These are phyloP conservation scores for Erinaceus europaeus DNA, from an alignment of 2,113 vertebrate species.

Conservation along the genomic window DNA sequence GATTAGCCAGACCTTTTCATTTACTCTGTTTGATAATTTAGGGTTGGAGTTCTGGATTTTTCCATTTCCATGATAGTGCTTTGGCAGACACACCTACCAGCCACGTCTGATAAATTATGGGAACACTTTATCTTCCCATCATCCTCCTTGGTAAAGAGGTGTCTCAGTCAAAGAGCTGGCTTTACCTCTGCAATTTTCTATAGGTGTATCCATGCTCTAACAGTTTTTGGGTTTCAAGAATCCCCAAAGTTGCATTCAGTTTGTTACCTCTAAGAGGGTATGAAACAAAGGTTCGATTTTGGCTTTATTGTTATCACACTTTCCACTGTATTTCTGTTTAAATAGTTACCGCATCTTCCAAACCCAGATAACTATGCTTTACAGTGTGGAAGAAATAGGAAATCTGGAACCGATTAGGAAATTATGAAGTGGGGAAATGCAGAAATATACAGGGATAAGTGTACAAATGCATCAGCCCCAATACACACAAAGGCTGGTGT, in stretches of 20 bases:
- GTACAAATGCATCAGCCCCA: conserved; percentile 59
- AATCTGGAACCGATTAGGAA: conserved; percentile 81
- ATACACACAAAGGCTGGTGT: conserved; percentile 59
- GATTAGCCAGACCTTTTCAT: conserved; percentile 81
- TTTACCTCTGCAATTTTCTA: background rate
- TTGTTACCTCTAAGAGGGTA: conserved; percentile 24
- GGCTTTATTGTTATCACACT: conserved; percentile 61
- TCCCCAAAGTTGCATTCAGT: background rate
- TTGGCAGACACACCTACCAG: conserved; percentile 49
- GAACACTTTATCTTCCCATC: conserved; percentile 27
- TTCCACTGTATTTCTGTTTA: conserved; percentile 53
- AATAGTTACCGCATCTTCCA: conserved; percentile 69
- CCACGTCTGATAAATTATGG: conserved; percentile 29
- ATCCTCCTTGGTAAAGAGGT: background rate
- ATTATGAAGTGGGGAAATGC: conserved; percentile 68
- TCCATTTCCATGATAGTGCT: conserved; percentile 61
- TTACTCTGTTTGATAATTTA: conserved; percentile 81
- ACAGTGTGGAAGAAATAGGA: conserved; percentile 72
- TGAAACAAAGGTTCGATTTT: conserved; percentile 46
- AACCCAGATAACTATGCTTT: conserved; percentile 61
- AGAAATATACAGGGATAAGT: conserved; percentile 71
- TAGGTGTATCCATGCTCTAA: background rate
- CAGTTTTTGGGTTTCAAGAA: background rate
- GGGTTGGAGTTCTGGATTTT: conserved; percentile 73
- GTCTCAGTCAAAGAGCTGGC: background rate